Evolutionary conservation across 2,113 vertebrate genomes (phyloP), one percentile per base, ranked within the genome.

Genomic region (Gobio gobio): DNA sequence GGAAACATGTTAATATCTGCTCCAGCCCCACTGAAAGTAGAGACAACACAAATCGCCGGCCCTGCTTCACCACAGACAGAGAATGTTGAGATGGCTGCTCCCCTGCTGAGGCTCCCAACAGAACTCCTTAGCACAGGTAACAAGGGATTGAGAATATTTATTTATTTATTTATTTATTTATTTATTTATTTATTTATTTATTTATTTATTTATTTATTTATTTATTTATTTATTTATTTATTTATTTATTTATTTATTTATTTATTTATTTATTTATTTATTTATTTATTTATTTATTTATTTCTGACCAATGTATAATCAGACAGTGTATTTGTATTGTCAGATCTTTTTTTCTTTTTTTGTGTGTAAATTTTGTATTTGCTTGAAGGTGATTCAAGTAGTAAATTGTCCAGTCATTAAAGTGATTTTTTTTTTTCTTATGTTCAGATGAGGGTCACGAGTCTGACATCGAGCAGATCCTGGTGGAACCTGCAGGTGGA

Each of bases 401-500:
- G 18, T 40, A 40, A 5, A 40, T 49, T 26, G 18, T 74, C 2
- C 14, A 74, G 43, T 40, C 43, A 45, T 74, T 22, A 26, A 68
- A 54, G 22, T n/a, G 9, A 13, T 13, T 5, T 33, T 79, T 18
- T 56, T 7, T 5, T 33, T 81, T 14, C 56, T 7, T 5, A 54
- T 56, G 40, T 49, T 49, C 73, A 94, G 94, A 66, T 72, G 90
- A 90, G n/a, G 88, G 70, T 10, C 89, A 86, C 16, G 89, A 86
- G 33, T 88, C 89, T 1, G 87, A 88, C 70, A 90, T 85, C 2
- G 87, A 92, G 82, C 89, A 83, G 73, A 85, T 91, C 78, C 36
- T 86, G 43, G 63, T 83, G 77, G 91, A 90, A 26, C 45, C 90
- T 1, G 29, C 29, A 9, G 33, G 61, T 58, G 87, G 54, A 2